Base-by-base conservation (phyloP, 2,797 vertebrate species). In the Sparus aurata region DNA sequence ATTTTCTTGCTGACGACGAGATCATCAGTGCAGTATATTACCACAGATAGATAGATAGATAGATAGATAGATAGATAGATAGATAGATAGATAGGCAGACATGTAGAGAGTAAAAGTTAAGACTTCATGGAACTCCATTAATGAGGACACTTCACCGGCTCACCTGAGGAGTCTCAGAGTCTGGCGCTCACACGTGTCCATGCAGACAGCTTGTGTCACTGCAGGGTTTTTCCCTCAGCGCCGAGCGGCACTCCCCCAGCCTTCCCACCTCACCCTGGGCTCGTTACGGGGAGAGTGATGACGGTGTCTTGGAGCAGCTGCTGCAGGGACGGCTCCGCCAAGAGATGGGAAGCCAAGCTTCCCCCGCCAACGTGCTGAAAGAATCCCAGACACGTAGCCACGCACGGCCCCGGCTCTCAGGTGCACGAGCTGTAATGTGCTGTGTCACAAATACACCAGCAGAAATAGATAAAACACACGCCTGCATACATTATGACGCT, bases 261-360 rank as follows among this genome's bases (percentile, higher is more conserved):
- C 87, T 72, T 82, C 82, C 86, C 78, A 66, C 82, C 87, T 85
- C 89, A 90, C 84, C 90, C 84, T 62, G 78, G 73, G 88, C 91
- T 94, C 80, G 75, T 94, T 94, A 93, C 5, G 46, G 85, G 83
- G 88, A 94, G 91, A 95, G 86, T 90, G 89, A 94, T 93, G 93
- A 91, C 79, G 82, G 49, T 86, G 91, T 88, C 85, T 86, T 59
- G 67, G 76, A 93, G 91, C 94, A 94, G 93, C 92, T 93, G 92
- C 89, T 91, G 85, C 83, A 49, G 85, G 88, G 79, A 82, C 53
- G 5, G 61, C 65, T 52, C 63, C 53, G 83, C 91, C 91, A 87
- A 88, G 80, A 87, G 69, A 85, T 5, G 30, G 72, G 77, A 34
- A 82, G 77, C 77, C 73, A 57, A 71, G 65, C 55, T 3, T 45